Base-by-base conservation (phyloP, 1,140 invertebrate species). In the Eufriesea mexicana region DNA sequence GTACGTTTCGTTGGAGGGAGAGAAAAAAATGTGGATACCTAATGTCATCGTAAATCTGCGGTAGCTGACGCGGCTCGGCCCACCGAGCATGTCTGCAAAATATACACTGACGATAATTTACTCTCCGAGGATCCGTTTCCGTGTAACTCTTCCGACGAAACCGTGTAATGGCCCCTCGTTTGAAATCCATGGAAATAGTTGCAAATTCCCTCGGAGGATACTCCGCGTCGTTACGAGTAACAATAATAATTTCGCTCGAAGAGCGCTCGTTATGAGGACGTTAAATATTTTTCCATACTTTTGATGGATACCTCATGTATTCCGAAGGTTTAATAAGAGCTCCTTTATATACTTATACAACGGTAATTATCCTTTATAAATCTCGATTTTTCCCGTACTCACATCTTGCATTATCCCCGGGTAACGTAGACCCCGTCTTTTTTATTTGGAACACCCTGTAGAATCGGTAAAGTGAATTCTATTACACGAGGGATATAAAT, bases 81-180 rank as follows among this genome's bases (percentile, higher is more conserved):
- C 83, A 71, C 76, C 73, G 73, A 84, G 79, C 73, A 74, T 77
- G 61, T 45, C 70, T 61, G 66, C 78, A 72, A 86, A 87, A 89
- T 87, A 87, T 83, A 80, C 59, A 67, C 66, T 62, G 79, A 77
- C 80, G 73, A 78, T 84, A 87, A 89, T 89, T 89, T 88, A 89
- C 47, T 71, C 61, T 57, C 64, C 35, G 61, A 55, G 67, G 55
- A 42, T 75, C 57, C 61, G 51, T 70, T 71, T 74, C 59, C 68
- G 61, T 57, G 35, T 73, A 76, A 76, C 23, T 54, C n/a, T 71
- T 59, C n/a, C 66, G n/a, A 25, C 45, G 45, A 25, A 49, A 49
- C 45, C n/a, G 49, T 59, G 74, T 64, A 72, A 78, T 84, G 10
- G 62, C 42, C 7, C 5, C n/a, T n/a, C 68, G 68, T 49, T 28